phyloP scores from a whole-genome alignment of 2,113 vertebrate species.

The Platichthys flesus region DNA sequence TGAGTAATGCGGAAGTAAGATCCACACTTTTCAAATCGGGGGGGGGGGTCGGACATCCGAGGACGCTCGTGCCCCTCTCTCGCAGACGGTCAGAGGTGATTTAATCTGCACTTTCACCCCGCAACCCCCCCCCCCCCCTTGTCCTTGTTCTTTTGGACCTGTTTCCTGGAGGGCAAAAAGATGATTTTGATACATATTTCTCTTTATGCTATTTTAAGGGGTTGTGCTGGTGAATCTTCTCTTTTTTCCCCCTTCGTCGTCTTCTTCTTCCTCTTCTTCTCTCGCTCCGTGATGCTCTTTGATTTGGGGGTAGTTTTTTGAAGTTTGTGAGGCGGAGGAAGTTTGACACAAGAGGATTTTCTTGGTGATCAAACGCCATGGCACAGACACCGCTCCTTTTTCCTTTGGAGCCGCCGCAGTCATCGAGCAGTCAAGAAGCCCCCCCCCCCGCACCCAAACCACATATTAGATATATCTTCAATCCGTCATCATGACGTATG shows the following conservation, averaged over 20 bases:
- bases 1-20: conserved; percentile 7
- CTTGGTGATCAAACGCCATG: conserved; percentile 60
- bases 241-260: neutral
- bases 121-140: neutral
- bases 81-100: conserved; percentile 41
- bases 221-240: conserved; percentile 44
- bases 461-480: conserved; percentile 22
- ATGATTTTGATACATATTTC: conserved; percentile 68
- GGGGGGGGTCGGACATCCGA: conserved; percentile 49
- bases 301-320: conserved; percentile 60
- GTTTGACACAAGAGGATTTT: conserved; percentile 66
- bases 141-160: conserved; percentile 51
- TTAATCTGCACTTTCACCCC: conserved; percentile 46
- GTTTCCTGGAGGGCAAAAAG: conserved; percentile 53
- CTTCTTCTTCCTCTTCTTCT: conserved; percentile 1
- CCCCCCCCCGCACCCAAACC: neutral
- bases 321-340: conserved; percentile 52
- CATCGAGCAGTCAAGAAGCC: conserved; percentile 21
- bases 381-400: conserved; percentile 35
- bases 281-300: conserved; percentile 64
- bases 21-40: neutral
- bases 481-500: conserved; percentile 7
- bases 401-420: conserved; percentile 35
- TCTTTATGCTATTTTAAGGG: conserved; percentile 65
- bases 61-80: conserved; percentile 56